Evolutionary conservation across 2,797 vertebrate genomes (phyloP), one percentile per base, ranked within the genome.

Genomic region (Gallinago solitaria): DNA sequence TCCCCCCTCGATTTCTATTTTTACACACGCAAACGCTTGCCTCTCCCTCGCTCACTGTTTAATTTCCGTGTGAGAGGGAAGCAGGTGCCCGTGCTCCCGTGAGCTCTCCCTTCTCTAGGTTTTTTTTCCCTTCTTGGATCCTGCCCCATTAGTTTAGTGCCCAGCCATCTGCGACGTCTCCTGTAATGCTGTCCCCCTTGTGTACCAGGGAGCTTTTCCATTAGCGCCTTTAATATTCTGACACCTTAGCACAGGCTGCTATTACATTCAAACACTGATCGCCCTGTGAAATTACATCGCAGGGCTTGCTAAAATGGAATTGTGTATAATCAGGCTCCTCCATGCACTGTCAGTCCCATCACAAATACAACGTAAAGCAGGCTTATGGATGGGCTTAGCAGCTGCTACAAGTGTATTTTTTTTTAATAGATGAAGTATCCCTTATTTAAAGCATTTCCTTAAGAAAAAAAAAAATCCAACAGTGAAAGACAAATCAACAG

Each of bases 91-190:
- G 91, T 97, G 97, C 97, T 98, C 98, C 97, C 95, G 96, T 96
- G 97, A 98, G 98, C 98, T 98, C 97, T 98, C 96, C 95, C 97
- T 97, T 97, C 94, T 98, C 98, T 96, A 76, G 75, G 32, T n/a
- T 95, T 97, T 97, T 96, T 98, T 98, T 97, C 97, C 98, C 88
- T 98, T 97, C 97, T 98, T 98, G 98, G 98, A 98, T 98, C 98
- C 98, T 98, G 99, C 99, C 98, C 99, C 99, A 99, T 99, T 99
- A 99, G 99, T 98, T 99, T 98, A 98, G 98, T 98, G 99, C 98
- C 98, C 99, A 99, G 99, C 97, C 98, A 99, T 99, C 98, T 99
- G 99, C 99, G 98, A 99, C 99, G 98, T 98, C 98, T 97, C 98
- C 97, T 98, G 99, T 99, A 99, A 99, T 98, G 98, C 98, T 98